Conservation (phyloP, 2,113 vertebrate species). For the Tragelaphus strepsiceros region DNA sequence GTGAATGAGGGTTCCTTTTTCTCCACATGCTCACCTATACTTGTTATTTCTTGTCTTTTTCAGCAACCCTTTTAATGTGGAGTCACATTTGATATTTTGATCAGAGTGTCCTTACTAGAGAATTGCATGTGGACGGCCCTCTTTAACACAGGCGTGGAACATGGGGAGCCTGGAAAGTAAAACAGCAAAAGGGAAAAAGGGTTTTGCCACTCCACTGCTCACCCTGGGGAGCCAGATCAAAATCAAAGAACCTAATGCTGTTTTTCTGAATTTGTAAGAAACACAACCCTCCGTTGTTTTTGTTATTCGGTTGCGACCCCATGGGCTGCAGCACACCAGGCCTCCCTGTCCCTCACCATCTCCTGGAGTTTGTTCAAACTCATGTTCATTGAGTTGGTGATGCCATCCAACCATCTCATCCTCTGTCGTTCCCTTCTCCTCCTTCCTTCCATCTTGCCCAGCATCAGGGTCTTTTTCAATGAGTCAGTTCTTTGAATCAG, state of each 20-base stretch:
- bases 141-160: background rate
- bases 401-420: background rate
- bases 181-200: background rate
- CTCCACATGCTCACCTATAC: background rate
- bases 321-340: background rate
- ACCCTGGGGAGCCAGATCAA: accelerated
- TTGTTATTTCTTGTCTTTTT: background rate
- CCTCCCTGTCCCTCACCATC: background rate
- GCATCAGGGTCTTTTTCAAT: background rate
- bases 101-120: background rate
- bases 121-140: background rate
- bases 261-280: background rate
- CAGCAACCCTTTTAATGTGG: background rate
- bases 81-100: background rate
- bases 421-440: background rate
- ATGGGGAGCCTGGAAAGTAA: background rate
- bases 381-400: background rate
- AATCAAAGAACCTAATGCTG: background rate
- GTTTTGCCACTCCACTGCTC: accelerated
- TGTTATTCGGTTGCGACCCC: background rate
- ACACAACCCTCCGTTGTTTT: background rate
- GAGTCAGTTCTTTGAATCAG: background rate
- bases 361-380: background rate
- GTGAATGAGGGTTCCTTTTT: background rate
- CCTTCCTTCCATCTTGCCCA: background rate